phyloP scores from a whole-genome alignment of 1,140 invertebrate genomes.

The Diabrotica virgifera region DNA sequence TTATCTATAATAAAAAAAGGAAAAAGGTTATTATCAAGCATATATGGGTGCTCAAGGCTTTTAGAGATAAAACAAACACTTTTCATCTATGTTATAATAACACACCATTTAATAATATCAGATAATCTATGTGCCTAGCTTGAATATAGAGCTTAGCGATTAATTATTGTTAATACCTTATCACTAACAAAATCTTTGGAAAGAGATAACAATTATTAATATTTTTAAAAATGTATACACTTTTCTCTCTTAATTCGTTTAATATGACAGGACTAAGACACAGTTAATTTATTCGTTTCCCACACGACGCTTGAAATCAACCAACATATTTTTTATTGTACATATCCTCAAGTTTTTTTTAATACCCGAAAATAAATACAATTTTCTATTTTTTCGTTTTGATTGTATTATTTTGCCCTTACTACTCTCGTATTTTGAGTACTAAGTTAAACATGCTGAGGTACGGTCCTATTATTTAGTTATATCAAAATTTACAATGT shows the following conservation, averaged over 20 bases:
- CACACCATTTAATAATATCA: slow-evolving; percentile 25
- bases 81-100: slow-evolving; percentile 17
- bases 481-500: too few species aligned
- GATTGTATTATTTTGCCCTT: too few species aligned
- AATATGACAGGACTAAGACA: slow-evolving; percentile 50
- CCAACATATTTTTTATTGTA: slow-evolving; percentile 9
- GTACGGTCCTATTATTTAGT: too few species aligned
- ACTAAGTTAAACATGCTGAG: too few species aligned
- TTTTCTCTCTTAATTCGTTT: slow-evolving; percentile 47
- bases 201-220: slow-evolving; percentile 48
- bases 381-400: too few species aligned
- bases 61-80: slow-evolving; percentile 15
- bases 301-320: slow-evolving; percentile 19
- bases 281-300: slow-evolving; percentile 48
- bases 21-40: slow-evolving; percentile 30
- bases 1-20: slow-evolving; percentile 37
- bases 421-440: too few species aligned
- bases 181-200: slow-evolving; percentile 48
- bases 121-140: slow-evolving; percentile 24
- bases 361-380: too few species aligned
- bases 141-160: slow-evolving; percentile 39
- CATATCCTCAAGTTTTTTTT: too few species aligned
- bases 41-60: slow-evolving; percentile 16
- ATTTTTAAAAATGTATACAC: slow-evolving; percentile 47
- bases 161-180: slow-evolving; percentile 43